Evolutionary conservation across 2,888 invertebrate genomes (phyloP).

Genomic region (Euspilapteryx auroguttella): DNA sequence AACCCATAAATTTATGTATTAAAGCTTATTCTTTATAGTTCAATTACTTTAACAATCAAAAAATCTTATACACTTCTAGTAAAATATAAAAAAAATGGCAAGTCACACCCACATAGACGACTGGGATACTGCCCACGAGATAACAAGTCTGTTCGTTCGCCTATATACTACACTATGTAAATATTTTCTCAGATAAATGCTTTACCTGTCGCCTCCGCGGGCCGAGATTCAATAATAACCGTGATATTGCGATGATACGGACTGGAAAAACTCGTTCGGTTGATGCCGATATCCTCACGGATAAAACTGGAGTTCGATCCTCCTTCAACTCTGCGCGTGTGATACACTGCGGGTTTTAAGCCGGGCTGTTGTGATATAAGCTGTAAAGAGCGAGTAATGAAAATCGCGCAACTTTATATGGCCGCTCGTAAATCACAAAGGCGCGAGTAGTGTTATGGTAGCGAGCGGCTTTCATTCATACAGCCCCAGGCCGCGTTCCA

Average conservation of each 20-base stretch:
- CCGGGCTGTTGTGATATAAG: too few relatives aligned
- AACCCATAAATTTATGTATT: too few relatives aligned
- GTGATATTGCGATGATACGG: conserved; percentile 60
- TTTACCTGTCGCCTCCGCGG: conserved; percentile 54
- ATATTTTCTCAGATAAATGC: conserved; percentile 51
- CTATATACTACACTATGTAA: too few relatives aligned
- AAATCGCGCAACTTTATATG: not conserved
- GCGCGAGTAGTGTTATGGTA: conserved; percentile 33
- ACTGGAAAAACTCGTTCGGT: conserved; percentile 60
- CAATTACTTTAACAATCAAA: too few relatives aligned
- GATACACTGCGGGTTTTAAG: too few relatives aligned
- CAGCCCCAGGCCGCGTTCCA: conserved; percentile 53
- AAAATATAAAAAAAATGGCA: too few relatives aligned
- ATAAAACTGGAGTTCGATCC: too few relatives aligned
- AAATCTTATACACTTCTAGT: too few relatives aligned
- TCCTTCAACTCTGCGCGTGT: not conserved
- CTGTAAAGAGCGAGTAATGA: too few relatives aligned
- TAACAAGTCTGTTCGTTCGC: not conserved
- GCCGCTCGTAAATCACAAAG: conserved; percentile 6
- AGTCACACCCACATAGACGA: too few relatives aligned
- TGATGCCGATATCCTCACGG: conserved; percentile 58
- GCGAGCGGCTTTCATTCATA: conserved; percentile 58
- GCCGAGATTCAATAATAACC: conserved; percentile 57
- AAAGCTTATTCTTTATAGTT: too few relatives aligned
- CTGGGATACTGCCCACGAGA: too few relatives aligned